Percentiles rank a stretch among this genome's conserved stretches.
Evolutionary conservation across 2,888 invertebrate genomes (phyloP).

Genomic region (Agrotis segetum): DNA sequence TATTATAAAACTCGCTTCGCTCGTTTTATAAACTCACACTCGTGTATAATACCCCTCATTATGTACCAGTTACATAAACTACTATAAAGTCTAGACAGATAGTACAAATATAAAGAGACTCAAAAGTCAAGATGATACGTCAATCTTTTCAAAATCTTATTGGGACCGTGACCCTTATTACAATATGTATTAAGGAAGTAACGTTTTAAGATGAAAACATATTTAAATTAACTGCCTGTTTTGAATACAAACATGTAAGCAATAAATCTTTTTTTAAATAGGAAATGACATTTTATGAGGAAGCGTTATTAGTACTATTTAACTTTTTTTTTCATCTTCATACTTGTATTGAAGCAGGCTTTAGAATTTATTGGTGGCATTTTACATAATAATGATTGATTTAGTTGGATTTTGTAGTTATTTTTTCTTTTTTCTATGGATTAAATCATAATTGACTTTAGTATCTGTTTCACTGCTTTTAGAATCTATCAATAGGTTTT

Average conservation of each 20-base stretch:
- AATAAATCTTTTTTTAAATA: constrained; percentile 27
- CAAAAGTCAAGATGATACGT: not conserved
- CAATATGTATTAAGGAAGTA: constrained; percentile 42
- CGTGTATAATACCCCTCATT: no score
- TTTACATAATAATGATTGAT: no score
- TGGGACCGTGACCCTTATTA: constrained; percentile 23
- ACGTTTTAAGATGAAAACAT: constrained; percentile 33
- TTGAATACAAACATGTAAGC: constrained; percentile 39
- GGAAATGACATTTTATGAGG: constrained; percentile 31
- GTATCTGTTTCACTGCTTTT: no score
- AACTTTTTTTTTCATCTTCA: not conserved
- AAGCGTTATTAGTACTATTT: constrained; percentile 6
- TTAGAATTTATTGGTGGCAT: no score
- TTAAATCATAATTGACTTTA: no score
- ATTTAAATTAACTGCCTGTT: constrained; percentile 48
- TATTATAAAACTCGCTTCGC: no score
- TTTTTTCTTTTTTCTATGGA: no score
- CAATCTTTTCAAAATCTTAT: constrained; percentile 13
- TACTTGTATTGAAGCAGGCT: not conserved
- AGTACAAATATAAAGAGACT: not conserved
- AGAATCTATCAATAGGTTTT: no score
- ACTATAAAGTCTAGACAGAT: not conserved
- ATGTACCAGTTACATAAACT: no score
- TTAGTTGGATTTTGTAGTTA: no score
- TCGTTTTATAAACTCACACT: no score